Evolutionary conservation across 2,113 vertebrate genomes (phyloP).

Genomic region (Xyliphius kryptos): DNA sequence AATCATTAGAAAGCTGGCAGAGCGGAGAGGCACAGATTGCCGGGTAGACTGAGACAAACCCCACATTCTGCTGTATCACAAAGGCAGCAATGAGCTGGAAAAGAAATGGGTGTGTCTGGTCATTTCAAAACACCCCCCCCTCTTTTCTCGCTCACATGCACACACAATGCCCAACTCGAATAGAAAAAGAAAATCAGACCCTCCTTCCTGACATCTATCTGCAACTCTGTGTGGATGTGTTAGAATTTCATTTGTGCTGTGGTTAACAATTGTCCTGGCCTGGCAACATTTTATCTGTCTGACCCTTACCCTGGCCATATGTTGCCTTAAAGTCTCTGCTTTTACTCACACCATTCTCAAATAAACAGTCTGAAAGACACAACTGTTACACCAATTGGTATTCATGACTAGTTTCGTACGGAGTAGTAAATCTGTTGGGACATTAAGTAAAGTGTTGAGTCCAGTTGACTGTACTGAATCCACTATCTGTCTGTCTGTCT

Average conservation of each 20-base stretch:
- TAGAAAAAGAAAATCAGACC: no score
- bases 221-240: constrained; percentile 79
- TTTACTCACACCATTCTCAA: constrained; percentile 15
- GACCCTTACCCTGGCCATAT: constrained; percentile 94
- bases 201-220: constrained; percentile 45
- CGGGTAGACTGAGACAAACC: constrained; percentile 62
- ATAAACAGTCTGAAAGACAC: constrained; percentile 20
- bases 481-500: no score
- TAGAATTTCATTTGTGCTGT: constrained; percentile 83
- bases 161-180: no score
- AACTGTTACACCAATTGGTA: constrained; percentile 13
- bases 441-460: constrained; percentile 15
- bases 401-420: constrained; percentile 25
- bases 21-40: constrained; percentile 75
- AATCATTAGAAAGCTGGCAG: constrained; percentile 84
- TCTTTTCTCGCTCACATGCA: constrained; percentile 29
- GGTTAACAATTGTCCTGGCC: constrained; percentile 82
- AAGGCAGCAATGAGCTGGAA: constrained; percentile 85
- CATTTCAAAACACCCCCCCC: constrained; percentile 75
- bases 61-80: constrained; percentile 68
- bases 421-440: constrained; percentile 19
- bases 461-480: no score
- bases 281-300: constrained; percentile 86
- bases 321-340: constrained; percentile 57
- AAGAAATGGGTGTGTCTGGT: constrained; percentile 58